These are phyloP conservation scores for Buathra laborator DNA, from an alignment of 2,888 invertebrate genomes.

Conservation along the genomic window DNA sequence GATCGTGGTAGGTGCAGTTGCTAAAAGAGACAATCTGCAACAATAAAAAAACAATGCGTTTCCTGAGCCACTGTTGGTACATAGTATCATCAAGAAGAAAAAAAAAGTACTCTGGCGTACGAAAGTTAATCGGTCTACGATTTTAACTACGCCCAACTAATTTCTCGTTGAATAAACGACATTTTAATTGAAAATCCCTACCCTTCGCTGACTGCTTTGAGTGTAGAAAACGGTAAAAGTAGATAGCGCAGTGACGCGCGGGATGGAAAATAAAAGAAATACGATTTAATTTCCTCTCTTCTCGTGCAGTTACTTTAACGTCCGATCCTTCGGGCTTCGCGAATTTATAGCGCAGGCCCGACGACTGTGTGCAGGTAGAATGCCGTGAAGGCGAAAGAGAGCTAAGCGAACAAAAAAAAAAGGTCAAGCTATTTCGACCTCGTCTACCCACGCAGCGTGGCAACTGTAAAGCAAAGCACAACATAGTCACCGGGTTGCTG, in stretches of 20 bases:
- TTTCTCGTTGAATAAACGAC: slow-evolving; percentile 25
- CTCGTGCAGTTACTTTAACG: slow-evolving; percentile 22
- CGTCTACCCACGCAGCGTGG: slow-evolving; percentile 7
- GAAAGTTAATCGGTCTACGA: not conserved
- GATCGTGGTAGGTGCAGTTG: no score
- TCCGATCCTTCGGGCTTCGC: slow-evolving; percentile 23
- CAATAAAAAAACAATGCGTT: not conserved
- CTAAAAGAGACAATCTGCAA: not conserved
- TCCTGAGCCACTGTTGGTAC: not conserved
- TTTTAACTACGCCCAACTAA: slow-evolving; percentile 16
- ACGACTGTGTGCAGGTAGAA: not conserved
- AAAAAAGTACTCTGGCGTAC: not conserved
- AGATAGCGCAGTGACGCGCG: slow-evolving; percentile 13
- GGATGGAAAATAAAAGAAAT: slow-evolving; percentile 17
- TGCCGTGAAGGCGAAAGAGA: not conserved
- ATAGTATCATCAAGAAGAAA: not conserved
- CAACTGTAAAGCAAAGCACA: not conserved
- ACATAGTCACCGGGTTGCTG: slow-evolving; percentile 11
- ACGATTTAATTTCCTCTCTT: slow-evolving; percentile 39
- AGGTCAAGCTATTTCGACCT: slow-evolving; percentile 11
- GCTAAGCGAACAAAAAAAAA: not conserved
- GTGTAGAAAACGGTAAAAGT: not conserved
- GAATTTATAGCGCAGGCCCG: slow-evolving; percentile 31
- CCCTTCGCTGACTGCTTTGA: slow-evolving; percentile 3
- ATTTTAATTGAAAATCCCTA: slow-evolving; percentile 24